These are phyloP conservation scores for Fragum whitleyi DNA, from an alignment of 2,888 invertebrate genomes.

Conservation along the genomic window DNA sequence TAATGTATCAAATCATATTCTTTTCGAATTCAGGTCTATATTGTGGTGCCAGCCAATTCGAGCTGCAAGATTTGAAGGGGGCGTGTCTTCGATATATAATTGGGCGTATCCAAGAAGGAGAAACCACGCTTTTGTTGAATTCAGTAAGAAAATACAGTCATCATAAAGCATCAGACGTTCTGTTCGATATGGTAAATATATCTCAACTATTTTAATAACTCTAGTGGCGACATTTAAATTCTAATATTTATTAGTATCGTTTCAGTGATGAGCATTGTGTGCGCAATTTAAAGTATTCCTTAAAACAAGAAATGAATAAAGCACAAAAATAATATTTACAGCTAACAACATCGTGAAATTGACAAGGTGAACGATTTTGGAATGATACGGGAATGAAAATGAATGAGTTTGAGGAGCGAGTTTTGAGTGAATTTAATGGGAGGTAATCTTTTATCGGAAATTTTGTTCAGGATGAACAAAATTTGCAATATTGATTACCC, in stretches of 20 bases:
- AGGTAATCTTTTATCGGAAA: too few relatives aligned
- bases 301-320: background rate
- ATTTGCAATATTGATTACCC: too few relatives aligned
- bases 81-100: background rate
- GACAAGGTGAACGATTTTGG: too few relatives aligned
- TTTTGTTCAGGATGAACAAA: too few relatives aligned
- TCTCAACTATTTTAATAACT: background rate
- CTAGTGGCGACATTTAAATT: background rate
- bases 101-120: background rate
- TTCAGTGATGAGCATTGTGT: too few relatives aligned
- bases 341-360: too few relatives aligned
- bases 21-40: background rate
- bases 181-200: background rate
- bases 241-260: background rate
- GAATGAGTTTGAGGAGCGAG: too few relatives aligned
- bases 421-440: too few relatives aligned
- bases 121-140: background rate
- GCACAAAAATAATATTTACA: too few relatives aligned
- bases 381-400: too few relatives aligned
- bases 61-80: background rate
- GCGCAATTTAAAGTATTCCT: too few relatives aligned
- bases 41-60: conserved; percentile 7
- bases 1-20: too few relatives aligned
- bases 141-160: conserved; percentile 7
- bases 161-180: background rate